Evolutionary conservation across 1,140 invertebrate species (phyloP).

Genomic region (Lordiphosa stackelbergi): DNA sequence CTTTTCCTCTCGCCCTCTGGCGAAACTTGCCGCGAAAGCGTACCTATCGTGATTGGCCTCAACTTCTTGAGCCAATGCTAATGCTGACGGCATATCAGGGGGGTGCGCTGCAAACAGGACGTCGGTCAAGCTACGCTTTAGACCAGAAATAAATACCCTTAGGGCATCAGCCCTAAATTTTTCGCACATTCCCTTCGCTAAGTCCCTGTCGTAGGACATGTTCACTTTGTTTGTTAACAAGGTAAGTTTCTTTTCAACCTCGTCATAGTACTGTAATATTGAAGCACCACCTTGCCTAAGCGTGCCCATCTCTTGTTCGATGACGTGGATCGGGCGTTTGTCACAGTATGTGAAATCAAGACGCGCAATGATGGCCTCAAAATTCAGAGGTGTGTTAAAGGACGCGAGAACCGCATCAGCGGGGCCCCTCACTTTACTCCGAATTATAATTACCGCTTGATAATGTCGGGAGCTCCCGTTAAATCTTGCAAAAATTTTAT

Average conservation of each 20-base stretch:
- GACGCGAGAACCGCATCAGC: constrained; percentile 7
- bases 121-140: constrained; percentile 13
- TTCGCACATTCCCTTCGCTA: constrained; percentile 18
- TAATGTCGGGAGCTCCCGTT: constrained; percentile 1
- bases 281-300: constrained; percentile 22
- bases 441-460: constrained; percentile 3
- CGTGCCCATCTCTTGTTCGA: constrained; percentile 29
- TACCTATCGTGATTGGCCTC: constrained; percentile 20
- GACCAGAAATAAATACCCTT: constrained; percentile 21
- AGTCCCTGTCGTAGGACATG: constrained; percentile 10
- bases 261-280: constrained; percentile 24
- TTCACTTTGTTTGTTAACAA: constrained; percentile 32
- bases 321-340: constrained; percentile 28
- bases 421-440: background rate
- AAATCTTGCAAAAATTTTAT: constrained; percentile 3
- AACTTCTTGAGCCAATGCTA: constrained; percentile 20
- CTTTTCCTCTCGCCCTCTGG: background rate
- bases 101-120: constrained; percentile 19
- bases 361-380: background rate
- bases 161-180: constrained; percentile 20
- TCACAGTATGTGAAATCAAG: constrained; percentile 35
- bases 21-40: background rate
- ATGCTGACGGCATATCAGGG: constrained; percentile 19
- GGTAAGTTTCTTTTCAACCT: constrained; percentile 30
- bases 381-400: constrained; percentile 1